A percentile compares a stretch with the other conserved stretches of the same genome.
Evolutionary conservation across 2,888 invertebrate genomes (phyloP).

Genomic region (Hedya salicella): DNA sequence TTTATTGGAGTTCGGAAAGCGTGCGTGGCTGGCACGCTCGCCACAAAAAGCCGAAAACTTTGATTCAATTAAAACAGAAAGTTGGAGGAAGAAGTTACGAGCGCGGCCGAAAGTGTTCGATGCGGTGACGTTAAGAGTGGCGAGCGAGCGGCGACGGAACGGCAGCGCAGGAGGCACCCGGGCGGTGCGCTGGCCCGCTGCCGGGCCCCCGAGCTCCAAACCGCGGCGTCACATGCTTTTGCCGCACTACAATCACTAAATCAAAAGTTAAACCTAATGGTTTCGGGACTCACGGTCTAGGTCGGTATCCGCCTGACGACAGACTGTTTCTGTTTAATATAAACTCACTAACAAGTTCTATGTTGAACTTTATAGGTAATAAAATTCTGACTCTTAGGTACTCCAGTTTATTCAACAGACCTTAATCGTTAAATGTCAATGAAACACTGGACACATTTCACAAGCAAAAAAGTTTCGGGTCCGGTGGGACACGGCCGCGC

Average conservation of each 20-base stretch:
- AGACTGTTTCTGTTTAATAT: slow-evolving; percentile 17
- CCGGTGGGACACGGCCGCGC: slow-evolving; percentile 73
- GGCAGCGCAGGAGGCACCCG: slow-evolving; percentile 46
- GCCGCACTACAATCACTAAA: slow-evolving; percentile 58
- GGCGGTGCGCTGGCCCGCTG: slow-evolving; percentile 48
- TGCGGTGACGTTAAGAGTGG: slow-evolving; percentile 48
- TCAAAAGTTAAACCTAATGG: slow-evolving; percentile 59
- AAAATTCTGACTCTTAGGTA: slow-evolving; percentile 20
- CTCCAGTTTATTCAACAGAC: slow-evolving; percentile 24
- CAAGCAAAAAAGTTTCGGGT: slow-evolving; percentile 72
- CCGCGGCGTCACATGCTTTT: slow-evolving; percentile 44
- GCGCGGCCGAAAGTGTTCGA: slow-evolving; percentile 64
- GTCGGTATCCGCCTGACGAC: slow-evolving; percentile 10
- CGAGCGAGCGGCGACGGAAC: slow-evolving; percentile 51
- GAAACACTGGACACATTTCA: slow-evolving; percentile 65
- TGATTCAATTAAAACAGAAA: slow-evolving; percentile 84
- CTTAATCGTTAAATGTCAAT: slow-evolving; percentile 52
- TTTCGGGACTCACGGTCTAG: slow-evolving; percentile 29
- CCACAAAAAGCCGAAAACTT: slow-evolving; percentile 84
- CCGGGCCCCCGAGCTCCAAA: slow-evolving; percentile 35
- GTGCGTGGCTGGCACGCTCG: slow-evolving; percentile 82
- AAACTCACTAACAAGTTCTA: slow-evolving; percentile 22
- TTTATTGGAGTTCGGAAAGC: slow-evolving; percentile 73
- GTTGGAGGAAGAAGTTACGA: slow-evolving; percentile 78
- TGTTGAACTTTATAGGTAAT: slow-evolving; percentile 2